phyloP scores from a whole-genome alignment of 2,113 vertebrate species.

The Spea multiplicata region DNA sequence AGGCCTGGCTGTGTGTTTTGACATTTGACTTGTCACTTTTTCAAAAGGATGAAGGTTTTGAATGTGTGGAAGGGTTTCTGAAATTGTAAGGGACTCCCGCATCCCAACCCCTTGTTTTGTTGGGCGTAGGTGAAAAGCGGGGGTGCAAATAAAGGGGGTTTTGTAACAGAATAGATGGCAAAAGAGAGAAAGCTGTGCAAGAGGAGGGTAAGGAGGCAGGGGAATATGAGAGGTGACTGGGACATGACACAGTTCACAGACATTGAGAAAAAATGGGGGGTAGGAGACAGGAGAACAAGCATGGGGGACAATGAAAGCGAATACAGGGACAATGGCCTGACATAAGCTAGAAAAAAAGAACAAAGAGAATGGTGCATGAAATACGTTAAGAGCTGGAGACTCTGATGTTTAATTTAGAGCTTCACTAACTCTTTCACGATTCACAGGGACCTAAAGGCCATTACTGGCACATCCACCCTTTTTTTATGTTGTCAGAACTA shows the following conservation, averaged over 20 bases:
- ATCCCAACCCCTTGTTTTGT: neutral
- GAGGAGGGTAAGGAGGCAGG: neutral
- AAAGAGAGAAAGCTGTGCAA: neutral
- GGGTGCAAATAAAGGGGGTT: neutral
- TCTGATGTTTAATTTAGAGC: neutral
- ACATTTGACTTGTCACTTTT: slow-evolving; percentile 46
- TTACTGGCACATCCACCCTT: too few relatives aligned
- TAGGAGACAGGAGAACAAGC: neutral
- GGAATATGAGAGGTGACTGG: neutral
- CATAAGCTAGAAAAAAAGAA: neutral
- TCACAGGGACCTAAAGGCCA: neutral
- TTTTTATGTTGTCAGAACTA: too few relatives aligned
- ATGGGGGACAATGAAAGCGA: neutral
- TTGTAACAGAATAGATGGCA: neutral
- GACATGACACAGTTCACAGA: neutral
- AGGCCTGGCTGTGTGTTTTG: slow-evolving; percentile 39
- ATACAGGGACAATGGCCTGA: neutral
- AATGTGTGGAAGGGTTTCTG: slow-evolving; percentile 8
- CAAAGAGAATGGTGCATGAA: neutral
- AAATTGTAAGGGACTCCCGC: neutral
- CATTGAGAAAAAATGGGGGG: neutral
- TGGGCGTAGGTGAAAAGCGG: neutral
- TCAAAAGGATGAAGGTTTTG: slow-evolving; percentile 23
- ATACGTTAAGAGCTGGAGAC: neutral
- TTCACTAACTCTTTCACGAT: neutral